phyloP scores from a whole-genome alignment of 2,113 vertebrate species.

The Eclectus roratus region DNA sequence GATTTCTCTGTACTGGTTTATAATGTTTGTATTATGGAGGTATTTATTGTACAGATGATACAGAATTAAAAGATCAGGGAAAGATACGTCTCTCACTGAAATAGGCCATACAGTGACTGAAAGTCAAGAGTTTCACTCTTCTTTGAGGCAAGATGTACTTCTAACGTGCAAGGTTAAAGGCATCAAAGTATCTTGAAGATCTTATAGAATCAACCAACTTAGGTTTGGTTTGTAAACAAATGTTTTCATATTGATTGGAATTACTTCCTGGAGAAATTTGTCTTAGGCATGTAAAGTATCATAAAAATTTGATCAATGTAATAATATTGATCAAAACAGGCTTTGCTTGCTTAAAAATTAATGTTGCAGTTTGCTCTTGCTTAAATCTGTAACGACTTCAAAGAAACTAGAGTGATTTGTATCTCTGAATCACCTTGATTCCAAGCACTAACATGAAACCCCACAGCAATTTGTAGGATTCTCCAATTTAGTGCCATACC shows the following conservation, averaged over 20 bases:
- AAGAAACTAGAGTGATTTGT: background rate
- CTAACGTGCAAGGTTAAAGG: background rate
- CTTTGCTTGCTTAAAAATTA: conserved; percentile 9
- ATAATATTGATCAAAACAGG: background rate
- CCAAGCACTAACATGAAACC: background rate
- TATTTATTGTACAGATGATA: background rate
- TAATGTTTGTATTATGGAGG: background rate
- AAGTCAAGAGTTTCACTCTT: background rate
- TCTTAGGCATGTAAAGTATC: background rate
- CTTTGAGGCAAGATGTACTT: background rate
- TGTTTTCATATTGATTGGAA: background rate
- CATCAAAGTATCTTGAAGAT: background rate
- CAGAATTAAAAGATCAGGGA: background rate
- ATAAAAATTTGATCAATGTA: background rate
- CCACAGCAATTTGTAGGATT: background rate
- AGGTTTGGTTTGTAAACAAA: background rate
- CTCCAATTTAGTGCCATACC: background rate
- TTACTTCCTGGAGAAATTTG: background rate
- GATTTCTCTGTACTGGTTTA: background rate
- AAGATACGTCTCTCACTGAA: background rate
- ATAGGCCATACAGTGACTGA: background rate
- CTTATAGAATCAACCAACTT: background rate
- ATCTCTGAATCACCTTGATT: background rate
- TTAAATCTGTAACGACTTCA: background rate
- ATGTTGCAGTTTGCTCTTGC: background rate